phyloP scores from a whole-genome alignment of 2,888 invertebrate genomes.

The Drosophila nr. perissopoda region DNA sequence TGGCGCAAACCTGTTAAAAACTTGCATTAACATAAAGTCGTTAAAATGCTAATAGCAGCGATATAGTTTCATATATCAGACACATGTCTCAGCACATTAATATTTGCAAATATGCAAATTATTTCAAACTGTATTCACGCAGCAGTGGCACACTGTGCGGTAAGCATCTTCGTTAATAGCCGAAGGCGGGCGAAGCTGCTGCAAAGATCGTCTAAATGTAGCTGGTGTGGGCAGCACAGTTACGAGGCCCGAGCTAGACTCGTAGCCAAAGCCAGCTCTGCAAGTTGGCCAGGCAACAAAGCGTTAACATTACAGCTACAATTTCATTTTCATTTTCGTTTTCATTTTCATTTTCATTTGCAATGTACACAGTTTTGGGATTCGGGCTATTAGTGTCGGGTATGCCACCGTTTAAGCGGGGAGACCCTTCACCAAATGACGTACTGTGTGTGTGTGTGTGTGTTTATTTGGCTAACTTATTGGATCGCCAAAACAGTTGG shows the following conservation, averaged over 20 bases:
- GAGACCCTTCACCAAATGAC: conserved; percentile 67
- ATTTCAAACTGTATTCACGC: not conserved
- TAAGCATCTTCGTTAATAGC: conserved; percentile 57
- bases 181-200: conserved; percentile 60
- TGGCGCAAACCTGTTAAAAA: conserved; percentile 30
- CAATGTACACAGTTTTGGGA: conserved; percentile 36
- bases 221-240: conserved; percentile 55
- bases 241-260: conserved; percentile 14
- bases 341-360: conserved; percentile 46
- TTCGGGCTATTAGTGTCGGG: conserved; percentile 66
- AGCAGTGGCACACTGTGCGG: conserved; percentile 45
- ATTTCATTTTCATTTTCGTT: conserved; percentile 66
- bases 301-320: conserved; percentile 76
- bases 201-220: conserved; percentile 49
- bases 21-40: not conserved
- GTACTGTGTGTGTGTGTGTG: conserved; percentile 30
- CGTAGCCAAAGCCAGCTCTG: conserved; percentile 13
- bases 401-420: conserved; percentile 70
- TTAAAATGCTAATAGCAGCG: not conserved
- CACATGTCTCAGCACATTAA: not conserved
- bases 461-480: conserved; percentile 81
- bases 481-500: conserved; percentile 63
- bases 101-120: not conserved
- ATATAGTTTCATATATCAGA: too few relatives aligned
- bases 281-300: conserved; percentile 54